phyloP scores from a whole-genome alignment of 2,113 vertebrate genomes.

The Forbesichthys agassizii region DNA sequence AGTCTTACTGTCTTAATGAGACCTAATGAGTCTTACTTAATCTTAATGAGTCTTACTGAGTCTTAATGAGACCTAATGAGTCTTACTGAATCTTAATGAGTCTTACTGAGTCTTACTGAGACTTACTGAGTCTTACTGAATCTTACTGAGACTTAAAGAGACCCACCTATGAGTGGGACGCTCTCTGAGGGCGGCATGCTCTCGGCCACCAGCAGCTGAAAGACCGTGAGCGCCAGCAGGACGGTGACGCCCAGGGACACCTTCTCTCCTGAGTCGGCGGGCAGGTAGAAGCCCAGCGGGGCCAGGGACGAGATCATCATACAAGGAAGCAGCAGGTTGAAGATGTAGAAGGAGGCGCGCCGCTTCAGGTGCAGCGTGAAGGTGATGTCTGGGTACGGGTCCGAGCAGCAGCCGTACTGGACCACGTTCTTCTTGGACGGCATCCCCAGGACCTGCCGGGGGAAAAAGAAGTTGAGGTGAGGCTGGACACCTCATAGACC shows the following conservation, averaged over 20 bases:
- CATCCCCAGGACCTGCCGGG: slow-evolving; percentile 81
- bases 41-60: too few relatives aligned
- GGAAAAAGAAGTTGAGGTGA: background rate
- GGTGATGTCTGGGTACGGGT: slow-evolving; percentile 90
- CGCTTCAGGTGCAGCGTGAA: slow-evolving; percentile 86
- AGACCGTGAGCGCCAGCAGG: slow-evolving; percentile 93
- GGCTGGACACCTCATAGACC: too few relatives aligned
- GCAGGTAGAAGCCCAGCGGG: slow-evolving; percentile 88
- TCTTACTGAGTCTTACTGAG: too few relatives aligned
- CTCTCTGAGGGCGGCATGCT: slow-evolving; percentile 98
- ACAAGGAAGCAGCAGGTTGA: slow-evolving; percentile 92
- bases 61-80: too few relatives aligned
- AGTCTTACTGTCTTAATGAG: too few relatives aligned
- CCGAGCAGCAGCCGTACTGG: slow-evolving; percentile 89
- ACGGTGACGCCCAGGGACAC: slow-evolving; percentile 95
- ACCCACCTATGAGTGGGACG: slow-evolving; percentile 89
- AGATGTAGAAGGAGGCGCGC: slow-evolving; percentile 89
- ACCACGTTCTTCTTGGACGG: slow-evolving; percentile 84
- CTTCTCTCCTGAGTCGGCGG: slow-evolving; percentile 90
- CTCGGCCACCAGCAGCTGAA: slow-evolving; percentile 97
- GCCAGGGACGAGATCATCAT: slow-evolving; percentile 92
- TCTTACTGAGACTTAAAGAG: too few relatives aligned
- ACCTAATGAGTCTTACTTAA: too few relatives aligned
- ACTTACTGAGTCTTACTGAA: too few relatives aligned
- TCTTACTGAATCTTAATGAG: too few relatives aligned